Conservation (phyloP, 2,888 invertebrate species). For the Pachymerium ferrugineum region DNA sequence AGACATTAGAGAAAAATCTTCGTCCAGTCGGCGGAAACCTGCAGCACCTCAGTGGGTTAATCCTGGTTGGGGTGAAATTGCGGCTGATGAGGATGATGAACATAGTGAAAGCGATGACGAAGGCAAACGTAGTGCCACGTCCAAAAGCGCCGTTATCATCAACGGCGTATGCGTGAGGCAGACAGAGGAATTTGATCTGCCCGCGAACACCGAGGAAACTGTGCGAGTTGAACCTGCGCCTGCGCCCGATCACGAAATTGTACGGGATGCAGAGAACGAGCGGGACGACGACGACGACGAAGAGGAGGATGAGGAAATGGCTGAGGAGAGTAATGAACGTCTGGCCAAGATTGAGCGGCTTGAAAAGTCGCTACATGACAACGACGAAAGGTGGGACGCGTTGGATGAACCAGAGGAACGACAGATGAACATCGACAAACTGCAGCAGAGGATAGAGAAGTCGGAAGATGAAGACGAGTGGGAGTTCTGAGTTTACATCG, state of each 20-base stretch:
- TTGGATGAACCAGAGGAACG: slow-evolving; percentile 38
- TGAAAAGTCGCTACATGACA: slow-evolving; percentile 37
- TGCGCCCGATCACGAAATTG: slow-evolving; percentile 57
- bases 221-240: slow-evolving; percentile 71
- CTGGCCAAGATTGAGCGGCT: slow-evolving; percentile 36
- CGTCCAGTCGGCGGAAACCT: slow-evolving; percentile 77
- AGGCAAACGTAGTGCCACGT: slow-evolving; percentile 33
- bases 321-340: slow-evolving; percentile 29
- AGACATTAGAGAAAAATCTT: slow-evolving; percentile 31
- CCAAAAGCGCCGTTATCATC: slow-evolving; percentile 62
- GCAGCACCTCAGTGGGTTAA: slow-evolving; percentile 97
- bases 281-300: slow-evolving; percentile 39
- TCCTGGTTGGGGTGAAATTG: slow-evolving; percentile 72
- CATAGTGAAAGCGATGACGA: slow-evolving; percentile 38
- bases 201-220: slow-evolving; percentile 54
- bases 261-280: slow-evolving; percentile 41
- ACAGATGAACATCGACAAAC: slow-evolving; percentile 39
- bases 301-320: slow-evolving; percentile 39
- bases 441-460: slow-evolving; percentile 39
- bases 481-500: slow-evolving; percentile 38
- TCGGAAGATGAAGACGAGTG: slow-evolving; percentile 39
- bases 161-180: slow-evolving; percentile 92
- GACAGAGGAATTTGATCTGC: slow-evolving; percentile 62
- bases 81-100: slow-evolving; percentile 35
- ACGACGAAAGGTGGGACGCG: slow-evolving; percentile 39